phyloP scores from a whole-genome alignment of 2,888 invertebrate genomes.

The Caenorhabditis zanzibari region DNA sequence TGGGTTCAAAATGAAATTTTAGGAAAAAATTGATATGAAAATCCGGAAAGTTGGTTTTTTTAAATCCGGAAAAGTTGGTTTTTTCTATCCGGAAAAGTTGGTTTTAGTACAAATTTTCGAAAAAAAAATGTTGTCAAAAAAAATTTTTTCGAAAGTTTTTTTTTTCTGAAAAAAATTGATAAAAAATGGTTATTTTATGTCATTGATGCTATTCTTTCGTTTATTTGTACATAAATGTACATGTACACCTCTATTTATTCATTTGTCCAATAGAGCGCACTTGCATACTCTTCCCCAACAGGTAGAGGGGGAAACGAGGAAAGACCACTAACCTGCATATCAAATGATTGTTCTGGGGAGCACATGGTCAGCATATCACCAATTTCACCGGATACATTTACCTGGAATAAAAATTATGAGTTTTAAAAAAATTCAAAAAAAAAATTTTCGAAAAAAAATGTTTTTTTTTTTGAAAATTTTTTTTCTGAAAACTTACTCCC shows the following conservation, averaged over 20 bases:
- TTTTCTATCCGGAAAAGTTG: no score
- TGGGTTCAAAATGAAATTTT: background rate
- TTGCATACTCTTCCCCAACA: background rate
- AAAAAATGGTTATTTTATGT: no score
- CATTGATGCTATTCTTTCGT: background rate
- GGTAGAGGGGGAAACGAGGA: no score
- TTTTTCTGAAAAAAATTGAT: no score
- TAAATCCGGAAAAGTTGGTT: no score
- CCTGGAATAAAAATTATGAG: background rate
- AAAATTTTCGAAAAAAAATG: background rate
- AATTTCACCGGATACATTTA: slow-evolving; percentile 51
- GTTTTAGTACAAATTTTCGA: no score
- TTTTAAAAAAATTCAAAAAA: background rate
- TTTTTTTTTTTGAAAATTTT: background rate
- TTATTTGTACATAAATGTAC: background rate
- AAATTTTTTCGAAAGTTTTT: no score
- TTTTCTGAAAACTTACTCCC: slow-evolving; percentile 4
- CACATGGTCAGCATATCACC: slow-evolving; percentile 53
- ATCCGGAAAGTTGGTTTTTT: no score
- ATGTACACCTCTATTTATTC: background rate
- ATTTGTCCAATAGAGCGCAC: slow-evolving; percentile 27
- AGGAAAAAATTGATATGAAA: background rate
- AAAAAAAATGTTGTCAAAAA: no score
- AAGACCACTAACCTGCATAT: background rate
- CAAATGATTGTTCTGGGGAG: background rate